Percentiles rank a stretch among this genome's conserved stretches.
phyloP scores from a whole-genome alignment of 2,888 invertebrate species.

The Ypsolopha scabrella region DNA sequence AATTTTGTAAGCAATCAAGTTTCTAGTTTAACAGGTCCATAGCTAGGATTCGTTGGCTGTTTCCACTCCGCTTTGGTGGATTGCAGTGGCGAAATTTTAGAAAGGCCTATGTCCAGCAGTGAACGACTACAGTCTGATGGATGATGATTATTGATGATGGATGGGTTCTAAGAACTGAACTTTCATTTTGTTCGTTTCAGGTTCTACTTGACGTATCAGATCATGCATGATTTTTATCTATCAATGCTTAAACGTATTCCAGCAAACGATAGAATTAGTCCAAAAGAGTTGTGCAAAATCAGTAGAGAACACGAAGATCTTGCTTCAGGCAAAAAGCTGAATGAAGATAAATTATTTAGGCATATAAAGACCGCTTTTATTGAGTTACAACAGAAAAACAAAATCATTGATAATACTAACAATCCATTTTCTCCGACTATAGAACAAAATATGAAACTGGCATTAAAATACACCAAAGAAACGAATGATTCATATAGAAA shows the following conservation, averaged over 20 bases:
- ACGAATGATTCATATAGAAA: slow-evolving; percentile 38
- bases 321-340: slow-evolving; percentile 35
- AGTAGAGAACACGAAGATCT: slow-evolving; percentile 38
- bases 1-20: too few relatives aligned
- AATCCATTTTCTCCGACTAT: slow-evolving; percentile 54
- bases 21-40: too few relatives aligned
- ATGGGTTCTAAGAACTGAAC: too few relatives aligned
- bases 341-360: slow-evolving; percentile 48
- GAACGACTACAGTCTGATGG: too few relatives aligned
- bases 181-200: slow-evolving; percentile 26
- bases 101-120: too few relatives aligned
- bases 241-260: slow-evolving; percentile 48
- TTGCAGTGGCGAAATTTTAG: too few relatives aligned
- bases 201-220: slow-evolving; percentile 48
- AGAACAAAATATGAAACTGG: slow-evolving; percentile 52
- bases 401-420: slow-evolving; percentile 44
- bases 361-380: slow-evolving; percentile 40
- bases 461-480: slow-evolving; percentile 42
- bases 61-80: too few relatives aligned
- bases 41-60: too few relatives aligned
- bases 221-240: slow-evolving; percentile 56
- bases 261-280: slow-evolving; percentile 35
- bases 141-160: too few relatives aligned
- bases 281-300: slow-evolving; percentile 51
- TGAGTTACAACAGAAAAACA: slow-evolving; percentile 46